These are phyloP conservation scores for Sisor rabdophorus DNA, from an alignment of 2,113 vertebrate species.

Conservation along the genomic window DNA sequence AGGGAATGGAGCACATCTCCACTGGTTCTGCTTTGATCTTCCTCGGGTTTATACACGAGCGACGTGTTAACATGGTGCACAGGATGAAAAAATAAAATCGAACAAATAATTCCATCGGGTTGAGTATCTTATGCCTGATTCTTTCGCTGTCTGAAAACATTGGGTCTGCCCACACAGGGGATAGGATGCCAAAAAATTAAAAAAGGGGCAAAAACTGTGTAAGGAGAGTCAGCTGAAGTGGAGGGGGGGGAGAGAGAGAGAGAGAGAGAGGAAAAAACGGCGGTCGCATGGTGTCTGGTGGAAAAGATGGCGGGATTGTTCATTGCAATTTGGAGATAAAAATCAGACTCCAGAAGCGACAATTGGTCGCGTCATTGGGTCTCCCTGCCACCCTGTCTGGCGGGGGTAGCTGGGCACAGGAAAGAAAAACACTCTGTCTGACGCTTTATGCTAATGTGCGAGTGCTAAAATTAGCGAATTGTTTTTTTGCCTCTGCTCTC, in stretches of 20 bases:
- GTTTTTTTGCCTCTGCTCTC: neutral
- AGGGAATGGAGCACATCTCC: slow-evolving; percentile 12
- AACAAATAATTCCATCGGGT: slow-evolving; percentile 12
- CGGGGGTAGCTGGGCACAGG: slow-evolving; percentile 8
- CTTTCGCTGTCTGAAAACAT: neutral
- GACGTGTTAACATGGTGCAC: slow-evolving; percentile 33
- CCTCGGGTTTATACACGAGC: neutral
- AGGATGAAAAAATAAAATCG: slow-evolving; percentile 9
- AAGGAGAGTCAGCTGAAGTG: slow-evolving; percentile 55
- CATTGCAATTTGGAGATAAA: slow-evolving; percentile 72
- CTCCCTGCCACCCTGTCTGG: slow-evolving; percentile 70
- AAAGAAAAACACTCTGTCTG: neutral
- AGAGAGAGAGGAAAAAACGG: slow-evolving; percentile 51
- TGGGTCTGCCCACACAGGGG: neutral
- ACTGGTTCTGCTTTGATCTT: slow-evolving; percentile 27
- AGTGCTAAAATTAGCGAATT: slow-evolving; percentile 9
- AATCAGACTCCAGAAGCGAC: slow-evolving; percentile 75
- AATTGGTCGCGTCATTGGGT: slow-evolving; percentile 69
- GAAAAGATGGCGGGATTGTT: slow-evolving; percentile 66
- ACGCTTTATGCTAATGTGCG: slow-evolving; percentile 10
- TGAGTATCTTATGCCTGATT: neutral
- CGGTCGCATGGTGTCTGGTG: slow-evolving; percentile 10
- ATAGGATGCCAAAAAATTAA: neutral
- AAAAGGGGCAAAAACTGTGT: slow-evolving; percentile 20
- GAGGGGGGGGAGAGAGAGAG: slow-evolving; percentile 37